Evolutionary conservation across 2,113 vertebrate species (phyloP), one percentile per base, ranked within the genome.

Genomic region (Laticauda colubrina): DNA sequence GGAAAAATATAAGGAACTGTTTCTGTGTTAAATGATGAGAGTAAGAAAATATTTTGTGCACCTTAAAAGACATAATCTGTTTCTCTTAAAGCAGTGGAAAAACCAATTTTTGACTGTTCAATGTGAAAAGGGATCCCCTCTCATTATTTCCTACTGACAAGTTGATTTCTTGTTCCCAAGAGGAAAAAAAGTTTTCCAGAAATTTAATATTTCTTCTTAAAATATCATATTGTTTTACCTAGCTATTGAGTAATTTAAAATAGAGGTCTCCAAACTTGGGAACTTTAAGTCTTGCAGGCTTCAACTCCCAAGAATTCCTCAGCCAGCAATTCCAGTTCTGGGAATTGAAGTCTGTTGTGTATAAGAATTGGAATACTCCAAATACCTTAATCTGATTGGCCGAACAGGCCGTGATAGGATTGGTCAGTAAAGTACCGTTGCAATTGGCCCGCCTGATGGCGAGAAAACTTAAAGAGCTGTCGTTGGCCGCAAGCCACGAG

Each of bases 51-150:
- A 59, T 90, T 64, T 92, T 94, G 85, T 20, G 91, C 39, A 90
- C 5, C 95, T 94, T 88, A 94, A 87, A 94, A 92, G 89, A 23
- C 29, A 34, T 59, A 92, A 4, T 1, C 3, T 1, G 61, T 54
- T 95, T 95, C 20, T 24, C 7, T 92, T 93, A 91, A 93, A 91
- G 53, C 51, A 61, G 87, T 39, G 14, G 89, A 45, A 59, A 53
- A 91, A 90, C 94, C 94, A 96, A 94, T 88, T 89, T 75, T 92
- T 96, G 93, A 93, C 59, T 56, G 26, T 0, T 92, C 57, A 94
- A 96, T 96, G 94, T 94, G 89, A 89, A 86, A 95, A 88, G 94
- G 21, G 29, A 94, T 96, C 96, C 95, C 34, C 34, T 45, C 86
- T 45, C 3, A 61, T 26, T 85, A 43, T 53, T 39, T 34, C 43